Percentiles rank a stretch among this genome's conserved stretches.
These are phyloP conservation scores for Pantherophis alleghaniensis DNA, from an alignment of 2,797 vertebrate genomes.

Conservation along the genomic window DNA sequence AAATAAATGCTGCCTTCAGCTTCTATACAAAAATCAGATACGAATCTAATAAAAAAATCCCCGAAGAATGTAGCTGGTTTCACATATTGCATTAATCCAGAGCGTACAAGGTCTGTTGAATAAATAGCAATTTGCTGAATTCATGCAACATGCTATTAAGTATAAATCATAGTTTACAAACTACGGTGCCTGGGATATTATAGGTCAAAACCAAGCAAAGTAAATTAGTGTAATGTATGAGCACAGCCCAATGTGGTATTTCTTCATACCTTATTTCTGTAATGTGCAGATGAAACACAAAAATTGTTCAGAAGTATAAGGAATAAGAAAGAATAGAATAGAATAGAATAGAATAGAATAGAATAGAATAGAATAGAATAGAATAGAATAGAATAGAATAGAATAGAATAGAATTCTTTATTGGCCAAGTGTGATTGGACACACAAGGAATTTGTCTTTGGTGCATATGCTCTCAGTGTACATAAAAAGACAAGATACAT, in stretches of 20 bases:
- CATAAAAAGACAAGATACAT: too few species aligned
- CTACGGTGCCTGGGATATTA: background rate
- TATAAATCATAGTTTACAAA: background rate
- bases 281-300: background rate
- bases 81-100: background rate
- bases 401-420: too few species aligned
- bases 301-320: background rate
- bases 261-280: background rate
- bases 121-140: background rate
- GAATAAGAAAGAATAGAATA: too few species aligned
- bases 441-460: too few species aligned
- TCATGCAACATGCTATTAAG: background rate
- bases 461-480: too few species aligned
- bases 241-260: background rate
- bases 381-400: rapidly evolving
- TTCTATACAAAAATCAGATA: background rate
- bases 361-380: rapidly evolving
- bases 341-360: too few species aligned
- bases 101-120: background rate
- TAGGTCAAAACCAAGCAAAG: background rate
- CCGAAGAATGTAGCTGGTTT: background rate
- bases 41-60: background rate
- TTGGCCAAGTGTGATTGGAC: too few species aligned
- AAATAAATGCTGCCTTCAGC: background rate
- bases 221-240: background rate